Evolutionary conservation across 1,140 invertebrate species (phyloP), one percentile per base, ranked within the genome.

Genomic region (Drosophila quadrilineata): DNA sequence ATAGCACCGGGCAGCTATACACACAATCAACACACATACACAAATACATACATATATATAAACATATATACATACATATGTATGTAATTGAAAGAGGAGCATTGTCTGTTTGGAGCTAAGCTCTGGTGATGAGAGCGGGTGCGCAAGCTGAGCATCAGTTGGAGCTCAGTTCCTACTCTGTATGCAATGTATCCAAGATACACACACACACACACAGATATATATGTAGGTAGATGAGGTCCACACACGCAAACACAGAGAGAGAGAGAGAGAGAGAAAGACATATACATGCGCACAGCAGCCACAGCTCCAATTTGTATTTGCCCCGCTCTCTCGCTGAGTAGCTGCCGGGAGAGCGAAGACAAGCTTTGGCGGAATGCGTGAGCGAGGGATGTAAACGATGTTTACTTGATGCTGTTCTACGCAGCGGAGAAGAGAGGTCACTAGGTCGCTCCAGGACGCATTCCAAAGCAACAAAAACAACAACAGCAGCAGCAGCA

Each of bases 371-470:
- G n/a, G 38, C 45, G 43, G 48, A 48, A 54, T 56, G 41, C 50
- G 58, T 38, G 31, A 62, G 57, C 33, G 54, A 50, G 60, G 60
- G 53, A 57, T 58, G 53, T 38, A 16, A 33, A 22, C 31, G 26
- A 56, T 71, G 48, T 67, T 71, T 77, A 70, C 63, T 71, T 58
- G 58, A 35, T 68, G 58, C 12, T 8, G 17, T 17, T 22, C 14
- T 12, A 4, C n/a, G 49, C n/a, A 43, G 62, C 35, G 29, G 28
- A 9, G 31, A 60, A 66, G 62, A 66, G 75, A 79, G 72, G 77
- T 84, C 75, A 84, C 68, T 84, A 79, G 77, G 77, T 84, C 77
- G 77, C 68, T 70, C 77, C 71, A 56, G 77, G 75, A 66, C 65
- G 35, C 58, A 58, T 69, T 57, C 65, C 58, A 72, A 64, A 63